Evolutionary conservation across 2,888 invertebrate species (phyloP).

Genomic region (Schrankia costaestrigalis): DNA sequence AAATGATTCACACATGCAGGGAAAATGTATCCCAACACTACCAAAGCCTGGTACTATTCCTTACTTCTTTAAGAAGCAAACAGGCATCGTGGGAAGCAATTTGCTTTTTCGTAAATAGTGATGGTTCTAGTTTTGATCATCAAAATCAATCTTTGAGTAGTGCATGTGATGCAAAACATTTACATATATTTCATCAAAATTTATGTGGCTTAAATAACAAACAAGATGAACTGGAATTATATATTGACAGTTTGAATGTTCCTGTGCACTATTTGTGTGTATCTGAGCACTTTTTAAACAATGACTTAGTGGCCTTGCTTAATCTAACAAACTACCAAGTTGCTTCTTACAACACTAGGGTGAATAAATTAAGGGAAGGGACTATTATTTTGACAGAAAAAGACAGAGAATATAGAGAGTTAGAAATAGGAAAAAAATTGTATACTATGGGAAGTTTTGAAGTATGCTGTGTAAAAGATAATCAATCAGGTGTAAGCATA

Average conservation of each 20-base stretch:
- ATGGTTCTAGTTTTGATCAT: no score
- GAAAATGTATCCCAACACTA: not conserved
- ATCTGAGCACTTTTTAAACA: not conserved
- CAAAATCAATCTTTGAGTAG: no score
- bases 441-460: conserved; percentile 1
- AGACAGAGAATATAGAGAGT: not conserved
- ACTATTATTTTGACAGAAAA: no score
- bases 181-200: conserved; percentile 3
- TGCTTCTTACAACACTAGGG: not conserved
- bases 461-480: conserved; percentile 2
- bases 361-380: not conserved
- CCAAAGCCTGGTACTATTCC: conserved; percentile 6
- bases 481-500: not conserved
- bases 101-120: conserved; percentile 1
- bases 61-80: conserved; percentile 4
- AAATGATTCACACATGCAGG: no score
- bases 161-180: not conserved
- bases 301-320: not conserved
- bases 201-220: not conserved
- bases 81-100: not conserved
- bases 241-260: not conserved
- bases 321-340: not conserved
- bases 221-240: not conserved
- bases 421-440: not conserved
- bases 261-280: not conserved